phyloP scores from a whole-genome alignment of 2,888 invertebrate species.

The Epinotia demarniana region DNA sequence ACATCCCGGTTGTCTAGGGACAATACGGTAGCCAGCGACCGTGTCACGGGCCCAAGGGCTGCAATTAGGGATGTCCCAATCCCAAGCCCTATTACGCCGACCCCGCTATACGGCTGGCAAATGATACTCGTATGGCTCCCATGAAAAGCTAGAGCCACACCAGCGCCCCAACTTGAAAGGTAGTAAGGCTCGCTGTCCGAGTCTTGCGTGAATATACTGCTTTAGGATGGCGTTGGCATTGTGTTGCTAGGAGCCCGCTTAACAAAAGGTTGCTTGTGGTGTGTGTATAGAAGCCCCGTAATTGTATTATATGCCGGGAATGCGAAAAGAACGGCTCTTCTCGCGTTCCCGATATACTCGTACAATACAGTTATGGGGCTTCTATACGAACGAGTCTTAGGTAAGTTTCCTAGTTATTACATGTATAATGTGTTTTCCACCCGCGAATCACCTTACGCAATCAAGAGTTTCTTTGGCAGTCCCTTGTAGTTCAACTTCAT shows the following conservation, averaged over 20 bases:
- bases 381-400: neutral
- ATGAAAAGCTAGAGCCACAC: neutral
- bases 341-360: neutral
- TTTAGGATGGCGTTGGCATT: neutral
- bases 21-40: neutral
- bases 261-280: constrained; percentile 5
- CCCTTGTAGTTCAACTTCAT: neutral
- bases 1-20: constrained; percentile 7
- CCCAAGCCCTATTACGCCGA: neutral
- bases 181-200: neutral
- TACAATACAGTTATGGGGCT: neutral
- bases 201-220: neutral
- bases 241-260: neutral
- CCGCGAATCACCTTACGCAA: neutral
- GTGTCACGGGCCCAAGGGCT: constrained; percentile 19
- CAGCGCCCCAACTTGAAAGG: neutral
- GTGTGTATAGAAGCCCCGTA: neutral
- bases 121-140: constrained; percentile 5
- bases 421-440: neutral
- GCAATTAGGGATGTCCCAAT: constrained; percentile 14
- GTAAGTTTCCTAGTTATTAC: neutral
- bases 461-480: neutral
- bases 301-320: too few species aligned
- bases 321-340: neutral
- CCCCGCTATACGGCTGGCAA: constrained; percentile 4